phyloP scores from a whole-genome alignment of 1,140 invertebrate genomes.

The Hylaeus volcanicus region DNA sequence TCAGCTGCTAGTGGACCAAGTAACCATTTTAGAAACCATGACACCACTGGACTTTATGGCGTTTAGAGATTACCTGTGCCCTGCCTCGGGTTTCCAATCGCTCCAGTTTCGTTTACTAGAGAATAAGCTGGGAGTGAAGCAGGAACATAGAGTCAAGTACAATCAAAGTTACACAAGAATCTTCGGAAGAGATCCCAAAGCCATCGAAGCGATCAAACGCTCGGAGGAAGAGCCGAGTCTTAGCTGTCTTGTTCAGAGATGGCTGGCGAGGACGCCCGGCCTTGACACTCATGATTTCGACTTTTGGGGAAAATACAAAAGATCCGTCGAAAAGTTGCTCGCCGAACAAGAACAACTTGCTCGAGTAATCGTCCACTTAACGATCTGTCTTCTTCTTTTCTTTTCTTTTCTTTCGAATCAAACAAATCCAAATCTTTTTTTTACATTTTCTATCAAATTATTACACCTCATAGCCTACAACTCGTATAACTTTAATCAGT shows the following conservation, averaged over 20 bases:
- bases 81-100: conserved; percentile 98
- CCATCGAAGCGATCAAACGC: conserved; percentile 86
- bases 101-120: conserved; percentile 97
- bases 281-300: conserved; percentile 91
- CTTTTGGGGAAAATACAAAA: conserved; percentile 95
- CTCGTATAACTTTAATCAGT: no score
- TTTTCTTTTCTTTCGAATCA: no score
- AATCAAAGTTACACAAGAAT: conserved; percentile 95
- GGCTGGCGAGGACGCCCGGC: conserved; percentile 97
- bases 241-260: conserved; percentile 91
- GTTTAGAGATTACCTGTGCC: conserved; percentile 93
- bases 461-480: no score
- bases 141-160: conserved; percentile 94
- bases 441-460: no score
- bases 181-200: conserved; percentile 89
- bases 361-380: conserved; percentile 55
- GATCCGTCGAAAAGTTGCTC: conserved; percentile 88
- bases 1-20: conserved; percentile 97
- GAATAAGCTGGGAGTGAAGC: conserved; percentile 96
- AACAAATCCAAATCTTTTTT: no score
- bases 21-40: conserved; percentile 98
- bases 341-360: conserved; percentile 83
- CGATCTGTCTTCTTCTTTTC: no score
- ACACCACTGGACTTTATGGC: conserved; percentile 98
- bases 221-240: conserved; percentile 93